A percentile compares a stretch with the other conserved stretches of the same genome.
Evolutionary conservation across 2,113 vertebrate species (phyloP).

Genomic region (Hassar affinis): DNA sequence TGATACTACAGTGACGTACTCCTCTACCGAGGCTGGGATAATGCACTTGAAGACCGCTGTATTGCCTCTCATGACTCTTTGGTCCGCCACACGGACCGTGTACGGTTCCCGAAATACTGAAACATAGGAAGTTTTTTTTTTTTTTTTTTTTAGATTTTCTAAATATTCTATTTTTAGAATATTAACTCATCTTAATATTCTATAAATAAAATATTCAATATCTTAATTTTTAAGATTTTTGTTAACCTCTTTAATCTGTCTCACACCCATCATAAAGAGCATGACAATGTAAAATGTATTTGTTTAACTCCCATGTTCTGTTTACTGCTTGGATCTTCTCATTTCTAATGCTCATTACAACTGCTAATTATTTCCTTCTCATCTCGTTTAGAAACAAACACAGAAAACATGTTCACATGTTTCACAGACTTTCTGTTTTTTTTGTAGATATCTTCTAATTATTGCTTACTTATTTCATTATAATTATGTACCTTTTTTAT

Average conservation of each 20-base stretch:
- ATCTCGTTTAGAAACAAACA: neutral
- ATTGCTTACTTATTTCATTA: neutral
- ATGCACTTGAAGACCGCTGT: constrained; percentile 99
- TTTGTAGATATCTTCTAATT: neutral
- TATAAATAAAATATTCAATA: neutral
- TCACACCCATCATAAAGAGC: too few relatives aligned
- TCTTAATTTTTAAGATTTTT: neutral
- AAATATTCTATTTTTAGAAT: too few relatives aligned
- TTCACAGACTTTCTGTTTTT: neutral
- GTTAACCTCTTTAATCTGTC: neutral
- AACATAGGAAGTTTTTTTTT: neutral
- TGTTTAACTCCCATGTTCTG: neutral
- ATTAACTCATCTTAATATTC: too few relatives aligned
- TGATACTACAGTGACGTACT: constrained; percentile 94
- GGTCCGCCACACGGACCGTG: constrained; percentile 97
- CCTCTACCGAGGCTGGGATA: constrained; percentile 98
- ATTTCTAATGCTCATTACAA: neutral
- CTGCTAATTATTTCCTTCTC: neutral
- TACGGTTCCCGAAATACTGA: constrained; percentile 98
- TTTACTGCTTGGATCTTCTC: neutral
- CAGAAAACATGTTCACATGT: neutral
- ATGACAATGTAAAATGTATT: neutral
- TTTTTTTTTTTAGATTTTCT: neutral
- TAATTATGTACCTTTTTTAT: too few relatives aligned
- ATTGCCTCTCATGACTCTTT: constrained; percentile 99